Percentiles rank a stretch among this genome's conserved stretches.
Conservation (phyloP, 2,888 invertebrate species). For the Eupithecia dodoneata region DNA sequence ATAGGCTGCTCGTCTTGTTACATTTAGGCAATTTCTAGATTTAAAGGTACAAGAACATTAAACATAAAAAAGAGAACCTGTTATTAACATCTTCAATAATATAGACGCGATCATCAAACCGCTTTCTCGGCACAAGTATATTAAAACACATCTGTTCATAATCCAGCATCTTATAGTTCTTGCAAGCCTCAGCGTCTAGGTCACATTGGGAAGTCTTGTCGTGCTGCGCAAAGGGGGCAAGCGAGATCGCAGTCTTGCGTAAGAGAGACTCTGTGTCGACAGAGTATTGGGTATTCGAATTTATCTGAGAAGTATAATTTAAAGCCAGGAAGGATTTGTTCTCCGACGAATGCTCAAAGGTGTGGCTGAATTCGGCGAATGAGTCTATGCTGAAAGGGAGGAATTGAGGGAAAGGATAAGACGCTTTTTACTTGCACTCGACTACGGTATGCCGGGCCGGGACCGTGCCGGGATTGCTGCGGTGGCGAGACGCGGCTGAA, state of each 20-base stretch:
- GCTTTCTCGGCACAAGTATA: conserved; percentile 59
- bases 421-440: not conserved
- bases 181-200: conserved; percentile 64
- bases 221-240: conserved; percentile 49
- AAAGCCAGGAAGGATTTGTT: conserved; percentile 53
- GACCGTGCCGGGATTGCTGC: not conserved
- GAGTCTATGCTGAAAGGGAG: conserved; percentile 60
- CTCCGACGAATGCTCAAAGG: conserved; percentile 45
- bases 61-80: conserved; percentile 58
- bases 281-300: conserved; percentile 15
- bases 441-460: not conserved
- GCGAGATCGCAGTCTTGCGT: conserved; percentile 43
- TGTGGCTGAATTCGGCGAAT: conserved; percentile 48
- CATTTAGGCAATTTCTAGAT: too few species aligned
- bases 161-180: conserved; percentile 73
- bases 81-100: conserved; percentile 71
- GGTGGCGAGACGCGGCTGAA: not conserved
- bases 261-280: not conserved
- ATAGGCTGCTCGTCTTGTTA: too few species aligned
- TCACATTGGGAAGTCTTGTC: conserved; percentile 72
- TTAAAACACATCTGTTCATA: conserved; percentile 60
- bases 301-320: conserved; percentile 40
- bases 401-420: conserved; percentile 13
- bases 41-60: not conserved
- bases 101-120: conserved; percentile 59